These are phyloP conservation scores for Aphidius gifuensis DNA, from an alignment of 1,140 invertebrate genomes.

Conservation along the genomic window DNA sequence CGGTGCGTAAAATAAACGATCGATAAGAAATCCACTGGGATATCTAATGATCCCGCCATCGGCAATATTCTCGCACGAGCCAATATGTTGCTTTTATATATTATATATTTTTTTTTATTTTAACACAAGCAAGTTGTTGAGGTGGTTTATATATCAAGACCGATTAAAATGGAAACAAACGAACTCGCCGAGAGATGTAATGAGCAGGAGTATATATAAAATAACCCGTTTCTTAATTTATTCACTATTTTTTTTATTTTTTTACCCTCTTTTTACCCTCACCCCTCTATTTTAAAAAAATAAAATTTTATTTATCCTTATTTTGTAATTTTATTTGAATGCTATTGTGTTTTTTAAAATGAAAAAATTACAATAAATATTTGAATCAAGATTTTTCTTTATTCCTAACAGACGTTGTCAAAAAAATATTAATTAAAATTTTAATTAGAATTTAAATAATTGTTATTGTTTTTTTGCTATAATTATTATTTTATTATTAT, in stretches of 20 bases:
- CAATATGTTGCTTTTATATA: not conserved
- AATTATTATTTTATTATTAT: too few species aligned
- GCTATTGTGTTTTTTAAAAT: too few species aligned
- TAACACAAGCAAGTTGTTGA: too few species aligned
- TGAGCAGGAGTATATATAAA: slow-evolving; percentile 36
- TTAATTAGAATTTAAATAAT: too few species aligned
- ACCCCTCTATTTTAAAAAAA: not conserved
- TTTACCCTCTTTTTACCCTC: not conserved
- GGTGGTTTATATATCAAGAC: slow-evolving; percentile 6
- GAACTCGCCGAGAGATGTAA: slow-evolving; percentile 37
- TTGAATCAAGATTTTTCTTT: too few species aligned
- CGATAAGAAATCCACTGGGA: slow-evolving; percentile 17
- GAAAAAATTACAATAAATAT: too few species aligned
- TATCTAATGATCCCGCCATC: slow-evolving; percentile 22
- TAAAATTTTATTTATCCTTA: too few species aligned
- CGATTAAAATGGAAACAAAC: slow-evolving; percentile 49
- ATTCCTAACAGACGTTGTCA: too few species aligned
- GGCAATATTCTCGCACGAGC: slow-evolving; percentile 23
- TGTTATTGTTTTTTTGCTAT: too few species aligned
- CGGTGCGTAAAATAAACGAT: slow-evolving; percentile 14
- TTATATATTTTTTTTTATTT: too few species aligned
- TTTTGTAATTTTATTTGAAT: too few species aligned
- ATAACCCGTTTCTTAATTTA: slow-evolving; percentile 50
- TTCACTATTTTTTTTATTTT: slow-evolving; percentile 30
- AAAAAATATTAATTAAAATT: too few species aligned